Base-by-base conservation (phyloP, 2,888 invertebrate species). In the Pemphredon lugubris region DNA sequence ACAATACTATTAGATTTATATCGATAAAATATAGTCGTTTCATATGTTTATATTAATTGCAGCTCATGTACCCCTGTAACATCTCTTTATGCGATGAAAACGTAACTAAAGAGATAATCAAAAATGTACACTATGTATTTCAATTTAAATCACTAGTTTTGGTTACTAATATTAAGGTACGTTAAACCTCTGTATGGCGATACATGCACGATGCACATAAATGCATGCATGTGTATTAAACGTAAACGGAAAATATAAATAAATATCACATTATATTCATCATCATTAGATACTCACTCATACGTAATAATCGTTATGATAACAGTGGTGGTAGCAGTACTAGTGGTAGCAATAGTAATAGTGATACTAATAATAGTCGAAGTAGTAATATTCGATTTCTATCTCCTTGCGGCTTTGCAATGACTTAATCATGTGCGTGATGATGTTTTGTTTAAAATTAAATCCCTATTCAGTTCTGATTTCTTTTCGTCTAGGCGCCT, bases 221-320 rank as follows among this genome's bases (percentile, higher is more conserved):
- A 57, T 58, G 68, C 54, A 67, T 63, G 51, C 47, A 70, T 51
- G 51, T 55, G 42, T 39, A 68, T 54, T 23, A 54, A 72, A 82
- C 74, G 58, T 68, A 76, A 79, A 65, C 71, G 73, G 75, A 69
- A 73, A 75, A 73, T 79, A 78, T 76, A 82, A 83, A 83, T 84
- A 81, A 82, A 77, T 84, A 84, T 84, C 84, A 84, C 84, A 83
- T 77, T 76, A 63, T 66, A 69, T 64, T 75, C 65, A 73, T 61
- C 59, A 44, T 67, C 61, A 61, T 32, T 47, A 63, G 58, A 69
- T 53, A 57, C 63, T 50, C 34, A 42, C 40, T 58, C 55, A 45
- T 73, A 76, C 66, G 65, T 47, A 44, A 67, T 61, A 55, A 42
- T 69, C 47, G 45, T 74, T 61, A 79, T 39, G 57, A 65, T 68